Evolutionary conservation across 2,797 vertebrate species (phyloP), one percentile per base, ranked within the genome.

Genomic region (Heterohyrax brucei): DNA sequence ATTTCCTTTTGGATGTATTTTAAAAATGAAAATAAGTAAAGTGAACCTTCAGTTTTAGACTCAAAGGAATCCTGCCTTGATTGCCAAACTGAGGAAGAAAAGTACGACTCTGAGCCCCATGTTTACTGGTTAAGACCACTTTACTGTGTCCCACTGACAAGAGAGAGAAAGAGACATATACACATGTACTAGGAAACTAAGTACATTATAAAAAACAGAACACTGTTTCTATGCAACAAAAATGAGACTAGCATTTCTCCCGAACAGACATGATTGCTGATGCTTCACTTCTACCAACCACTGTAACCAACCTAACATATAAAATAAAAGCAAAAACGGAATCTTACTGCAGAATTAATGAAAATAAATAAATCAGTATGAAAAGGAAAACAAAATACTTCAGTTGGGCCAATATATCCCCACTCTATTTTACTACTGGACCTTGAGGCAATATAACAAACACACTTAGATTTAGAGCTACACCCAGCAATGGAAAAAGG

Each of bases 11-110:
- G 44, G 64, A 85, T 76, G 28, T 87, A 76, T 78, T 73, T 94
- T 28, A 89, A 48, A 80, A 97, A 96, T 86, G 30, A 90, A 95
- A 94, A 89, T 68, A 91, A 77, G 56, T 78, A 93, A 81, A 93
- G 26, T 86, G 9, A 97, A 95, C 22, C 19, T 1, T 87, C 75
- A 95, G 68, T 79, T 91, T 87, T 5, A 94, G 62, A 97, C 81
- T 90, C 93, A 95, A 94, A 59, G 28, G 87, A 96, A 96, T 94
- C 33, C 75, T 33, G 62, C 85, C 7, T 48, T 92, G 59, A 93
- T 78, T 95, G 83, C 92, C 75, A 88, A 87, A 79, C 16, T 84
- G 88, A 88, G 46, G 64, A 46, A 87, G 64, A 66, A 91, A 83
- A 87, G 85, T 1, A 86, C 33, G n/a, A 89, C 78, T 87, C 61